These are phyloP conservation scores for Pseudococcus jackbeardsleyi DNA, from an alignment of 2,888 invertebrate species.

Conservation along the genomic window DNA sequence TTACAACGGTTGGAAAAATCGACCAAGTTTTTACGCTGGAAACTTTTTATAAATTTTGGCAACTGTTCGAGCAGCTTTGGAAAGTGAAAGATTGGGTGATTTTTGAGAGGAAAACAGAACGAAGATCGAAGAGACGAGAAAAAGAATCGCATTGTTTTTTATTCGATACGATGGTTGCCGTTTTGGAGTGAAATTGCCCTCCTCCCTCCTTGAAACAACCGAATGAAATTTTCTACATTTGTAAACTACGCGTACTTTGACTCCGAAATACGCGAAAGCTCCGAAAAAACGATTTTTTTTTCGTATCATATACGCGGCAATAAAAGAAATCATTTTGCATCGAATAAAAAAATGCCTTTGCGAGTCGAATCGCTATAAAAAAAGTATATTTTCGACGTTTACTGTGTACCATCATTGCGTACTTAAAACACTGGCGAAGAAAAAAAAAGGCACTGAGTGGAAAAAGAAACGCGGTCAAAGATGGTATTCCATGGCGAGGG, in stretches of 20 bases:
- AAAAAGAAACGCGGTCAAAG: slow-evolving; percentile 25
- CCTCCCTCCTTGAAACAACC: background rate
- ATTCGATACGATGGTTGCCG: background rate
- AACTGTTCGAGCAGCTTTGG: background rate
- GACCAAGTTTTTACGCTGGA: background rate
- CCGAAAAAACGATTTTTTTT: background rate
- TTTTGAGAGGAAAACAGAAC: background rate
- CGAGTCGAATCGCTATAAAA: slow-evolving; percentile 9
- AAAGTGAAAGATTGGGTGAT: background rate
- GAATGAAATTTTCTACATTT: background rate
- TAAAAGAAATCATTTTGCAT: slow-evolving; percentile 45
- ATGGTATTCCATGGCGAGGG: background rate
- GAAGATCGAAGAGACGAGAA: background rate
- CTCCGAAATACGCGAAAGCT: background rate
- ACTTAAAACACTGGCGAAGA: slow-evolving; percentile 5
- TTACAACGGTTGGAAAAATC: background rate
- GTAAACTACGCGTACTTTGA: background rate
- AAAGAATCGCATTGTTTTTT: background rate
- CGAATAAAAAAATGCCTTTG: slow-evolving; percentile 42
- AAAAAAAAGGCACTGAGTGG: background rate
- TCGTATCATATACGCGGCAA: background rate
- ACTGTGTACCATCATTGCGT: slow-evolving; percentile 3
- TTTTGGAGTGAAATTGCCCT: background rate
- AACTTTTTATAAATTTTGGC: background rate
- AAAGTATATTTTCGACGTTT: slow-evolving; percentile 36